Evolutionary conservation across 1,140 invertebrate genomes (phyloP).

Genomic region (Reticulitermes speratus): DNA sequence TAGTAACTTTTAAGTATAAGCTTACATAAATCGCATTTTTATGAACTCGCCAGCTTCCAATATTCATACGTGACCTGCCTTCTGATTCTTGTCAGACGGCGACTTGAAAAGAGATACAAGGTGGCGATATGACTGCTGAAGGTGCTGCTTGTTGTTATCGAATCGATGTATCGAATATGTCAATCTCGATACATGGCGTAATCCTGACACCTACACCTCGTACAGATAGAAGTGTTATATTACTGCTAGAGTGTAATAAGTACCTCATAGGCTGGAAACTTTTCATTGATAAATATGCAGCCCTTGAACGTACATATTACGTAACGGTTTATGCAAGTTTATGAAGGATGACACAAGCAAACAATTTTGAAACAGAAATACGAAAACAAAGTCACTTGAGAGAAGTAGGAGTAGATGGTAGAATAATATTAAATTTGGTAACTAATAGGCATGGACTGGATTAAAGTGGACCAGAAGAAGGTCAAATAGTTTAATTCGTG

Average conservation of each 20-base stretch:
- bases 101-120: not conserved
- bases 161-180: not conserved
- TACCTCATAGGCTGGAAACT: not conserved
- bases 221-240: not conserved
- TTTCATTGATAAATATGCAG: too few relatives aligned
- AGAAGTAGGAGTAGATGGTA: too few relatives aligned
- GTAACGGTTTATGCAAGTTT: too few relatives aligned
- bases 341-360: too few relatives aligned
- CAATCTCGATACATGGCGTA: not conserved
- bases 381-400: too few relatives aligned
- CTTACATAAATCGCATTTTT: not conserved
- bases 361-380: too few relatives aligned
- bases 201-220: slow-evolving; percentile 9
- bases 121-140: not conserved
- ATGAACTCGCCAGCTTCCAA: not conserved
- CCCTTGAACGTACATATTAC: too few relatives aligned
- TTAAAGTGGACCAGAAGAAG: too few relatives aligned
- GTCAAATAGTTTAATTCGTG: too few relatives aligned
- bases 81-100: not conserved
- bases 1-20: not conserved
- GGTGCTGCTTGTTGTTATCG: not conserved
- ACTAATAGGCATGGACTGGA: too few relatives aligned
- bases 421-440: too few relatives aligned
- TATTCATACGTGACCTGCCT: not conserved
- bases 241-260: not conserved